phyloP scores from a whole-genome alignment of 2,113 vertebrate genomes.

The Cebus imitator region DNA sequence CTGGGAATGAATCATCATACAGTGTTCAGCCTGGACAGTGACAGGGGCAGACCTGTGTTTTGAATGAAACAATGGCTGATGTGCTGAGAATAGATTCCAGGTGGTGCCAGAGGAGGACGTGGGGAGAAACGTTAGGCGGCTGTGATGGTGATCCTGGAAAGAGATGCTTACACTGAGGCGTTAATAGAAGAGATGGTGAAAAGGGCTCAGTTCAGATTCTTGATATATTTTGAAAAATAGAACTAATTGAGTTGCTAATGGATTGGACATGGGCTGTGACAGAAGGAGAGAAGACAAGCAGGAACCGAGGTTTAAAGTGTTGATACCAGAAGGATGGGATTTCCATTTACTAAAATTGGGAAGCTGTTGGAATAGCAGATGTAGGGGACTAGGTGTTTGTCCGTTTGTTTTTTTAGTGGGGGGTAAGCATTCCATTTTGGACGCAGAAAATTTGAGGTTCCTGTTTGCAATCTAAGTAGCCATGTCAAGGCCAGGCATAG shows the following conservation, averaged over 20 bases:
- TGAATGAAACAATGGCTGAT: neutral
- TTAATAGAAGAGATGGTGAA: neutral
- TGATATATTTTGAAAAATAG: neutral
- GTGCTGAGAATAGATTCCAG: neutral
- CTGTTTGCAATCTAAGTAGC: neutral
- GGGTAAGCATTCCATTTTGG: neutral
- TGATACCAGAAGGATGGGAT: neutral
- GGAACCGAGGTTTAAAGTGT: neutral
- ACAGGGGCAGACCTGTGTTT: neutral
- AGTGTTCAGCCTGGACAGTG: neutral
- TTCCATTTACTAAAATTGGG: neutral
- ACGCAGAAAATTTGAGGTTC: neutral
- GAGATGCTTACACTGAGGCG: neutral
- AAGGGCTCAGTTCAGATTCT: neutral
- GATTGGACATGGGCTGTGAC: neutral
- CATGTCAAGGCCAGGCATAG: neutral
- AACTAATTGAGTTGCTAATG: neutral
- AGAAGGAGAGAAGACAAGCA: neutral
- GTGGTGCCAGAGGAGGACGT: neutral
- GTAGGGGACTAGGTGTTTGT: neutral
- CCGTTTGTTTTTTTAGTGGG: neutral
- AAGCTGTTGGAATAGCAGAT: neutral
- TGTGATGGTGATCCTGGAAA: neutral
- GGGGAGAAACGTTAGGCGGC: neutral
- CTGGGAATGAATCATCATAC: neutral